Evolutionary conservation across 2,797 vertebrate species (phyloP).

Genomic region (Pseudochromis fuscus): DNA sequence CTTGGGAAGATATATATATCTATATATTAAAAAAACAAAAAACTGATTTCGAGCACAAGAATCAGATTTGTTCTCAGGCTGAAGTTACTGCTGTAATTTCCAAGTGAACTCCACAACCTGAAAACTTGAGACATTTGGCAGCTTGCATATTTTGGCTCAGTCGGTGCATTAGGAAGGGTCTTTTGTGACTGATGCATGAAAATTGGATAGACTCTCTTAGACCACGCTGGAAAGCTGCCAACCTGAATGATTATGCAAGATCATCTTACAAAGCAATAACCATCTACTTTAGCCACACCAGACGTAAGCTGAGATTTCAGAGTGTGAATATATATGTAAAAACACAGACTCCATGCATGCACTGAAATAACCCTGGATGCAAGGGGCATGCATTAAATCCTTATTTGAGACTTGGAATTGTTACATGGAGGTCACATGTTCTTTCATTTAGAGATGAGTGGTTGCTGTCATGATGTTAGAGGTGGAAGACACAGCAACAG

Average conservation of each 20-base stretch:
- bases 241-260: slow-evolving; percentile 77
- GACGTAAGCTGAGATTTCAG: slow-evolving; percentile 41
- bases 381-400: slow-evolving; percentile 9
- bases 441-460: slow-evolving; percentile 60
- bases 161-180: slow-evolving; percentile 72
- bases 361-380: background rate
- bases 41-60: slow-evolving; percentile 51
- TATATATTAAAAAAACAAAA: too few relatives aligned
- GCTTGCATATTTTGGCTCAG: slow-evolving; percentile 70
- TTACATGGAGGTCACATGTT: slow-evolving; percentile 32
- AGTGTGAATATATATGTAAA: slow-evolving; percentile 36
- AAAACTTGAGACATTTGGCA: slow-evolving; percentile 81
- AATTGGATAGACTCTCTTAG: slow-evolving; percentile 76
- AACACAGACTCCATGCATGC: slow-evolving; percentile 10
- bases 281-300: slow-evolving; percentile 56
- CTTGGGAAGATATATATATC: slow-evolving; percentile 9
- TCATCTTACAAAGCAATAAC: slow-evolving; percentile 79
- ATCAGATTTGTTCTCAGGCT: slow-evolving; percentile 62
- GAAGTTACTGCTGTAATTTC: slow-evolving; percentile 56
- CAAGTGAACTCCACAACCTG: slow-evolving; percentile 72
- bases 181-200: slow-evolving; percentile 81
- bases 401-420: slow-evolving; percentile 9
- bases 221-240: slow-evolving; percentile 70
- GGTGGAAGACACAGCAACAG: slow-evolving; percentile 56
- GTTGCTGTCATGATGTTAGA: slow-evolving; percentile 69